Evolutionary conservation across 2,888 invertebrate species (phyloP).

Genomic region (Agonopterix heracliana): DNA sequence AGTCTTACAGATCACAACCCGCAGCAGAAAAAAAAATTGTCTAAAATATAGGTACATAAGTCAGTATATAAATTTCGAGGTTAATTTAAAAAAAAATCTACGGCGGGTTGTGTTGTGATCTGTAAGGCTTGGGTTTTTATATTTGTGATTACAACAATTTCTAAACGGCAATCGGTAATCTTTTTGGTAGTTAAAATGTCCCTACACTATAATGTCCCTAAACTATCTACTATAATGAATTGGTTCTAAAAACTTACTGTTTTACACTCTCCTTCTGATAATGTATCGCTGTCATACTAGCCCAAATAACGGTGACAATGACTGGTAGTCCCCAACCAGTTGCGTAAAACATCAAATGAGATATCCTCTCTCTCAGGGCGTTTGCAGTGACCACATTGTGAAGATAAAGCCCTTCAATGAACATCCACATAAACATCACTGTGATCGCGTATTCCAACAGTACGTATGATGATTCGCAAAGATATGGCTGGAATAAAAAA

Average conservation of each 20-base stretch:
- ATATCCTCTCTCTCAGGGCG: constrained; percentile 78
- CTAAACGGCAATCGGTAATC: too few species aligned
- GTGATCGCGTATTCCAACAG: constrained; percentile 92
- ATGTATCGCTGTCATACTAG: constrained; percentile 70
- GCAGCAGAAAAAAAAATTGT: too few species aligned
- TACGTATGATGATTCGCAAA: constrained; percentile 87
- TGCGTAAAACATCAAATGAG: constrained; percentile 76
- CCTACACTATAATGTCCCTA: too few species aligned
- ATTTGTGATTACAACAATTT: too few species aligned
- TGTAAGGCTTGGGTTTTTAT: too few species aligned
- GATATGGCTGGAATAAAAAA: constrained; percentile 77
- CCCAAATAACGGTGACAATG: constrained; percentile 82
- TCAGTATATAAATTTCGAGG: too few species aligned
- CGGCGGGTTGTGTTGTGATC: too few species aligned
- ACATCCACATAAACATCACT: constrained; percentile 98
- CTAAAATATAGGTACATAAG: too few species aligned
- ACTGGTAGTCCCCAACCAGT: constrained; percentile 87
- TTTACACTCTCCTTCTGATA: constrained; percentile 41
- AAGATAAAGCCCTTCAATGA: constrained; percentile 93
- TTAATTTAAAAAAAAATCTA: too few species aligned
- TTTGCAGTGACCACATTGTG: constrained; percentile 89
- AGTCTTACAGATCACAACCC: too few species aligned
- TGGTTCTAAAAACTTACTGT: constrained; percentile 22
- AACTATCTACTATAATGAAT: too few species aligned
- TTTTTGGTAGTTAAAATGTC: too few species aligned